These are phyloP conservation scores for Rhagoletis pomonella DNA, from an alignment of 1,140 invertebrate genomes.

Conservation along the genomic window DNA sequence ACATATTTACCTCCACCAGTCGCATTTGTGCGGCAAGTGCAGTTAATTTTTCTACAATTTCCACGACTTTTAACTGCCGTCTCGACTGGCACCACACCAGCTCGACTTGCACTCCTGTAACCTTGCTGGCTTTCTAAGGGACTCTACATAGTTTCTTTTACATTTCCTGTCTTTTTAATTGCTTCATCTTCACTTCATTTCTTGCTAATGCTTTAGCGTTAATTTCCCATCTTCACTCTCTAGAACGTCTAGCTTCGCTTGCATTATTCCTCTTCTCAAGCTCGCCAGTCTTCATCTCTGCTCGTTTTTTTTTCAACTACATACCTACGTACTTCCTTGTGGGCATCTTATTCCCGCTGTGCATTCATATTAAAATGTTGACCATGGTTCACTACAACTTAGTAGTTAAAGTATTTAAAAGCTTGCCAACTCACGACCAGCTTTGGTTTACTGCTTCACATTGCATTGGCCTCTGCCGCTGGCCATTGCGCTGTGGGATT, in stretches of 20 bases:
- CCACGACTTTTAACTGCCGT: not conserved
- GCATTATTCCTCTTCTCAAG: no score
- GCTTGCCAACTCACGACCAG: conserved; percentile 13
- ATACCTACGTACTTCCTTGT: no score
- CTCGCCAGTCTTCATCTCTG: no score
- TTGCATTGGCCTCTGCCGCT: not conserved
- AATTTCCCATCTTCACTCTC: not conserved
- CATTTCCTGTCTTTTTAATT: conserved; percentile 35
- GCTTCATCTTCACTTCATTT: conserved; percentile 14
- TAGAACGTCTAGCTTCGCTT: no score
- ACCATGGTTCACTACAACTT: not conserved
- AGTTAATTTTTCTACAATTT: not conserved
- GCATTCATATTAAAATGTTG: conserved; percentile 35
- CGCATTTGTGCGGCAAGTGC: no score
- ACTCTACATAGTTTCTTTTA: not conserved
- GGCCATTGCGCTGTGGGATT: not conserved
- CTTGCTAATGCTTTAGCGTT: conserved; percentile 17
- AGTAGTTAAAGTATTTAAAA: conserved; percentile 37
- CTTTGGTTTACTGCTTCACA: conserved; percentile 7
- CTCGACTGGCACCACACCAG: not conserved
- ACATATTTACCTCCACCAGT: not conserved
- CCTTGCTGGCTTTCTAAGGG: not conserved
- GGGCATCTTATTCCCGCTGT: not conserved
- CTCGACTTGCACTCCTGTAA: not conserved
- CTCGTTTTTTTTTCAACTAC: no score